Conservation (phyloP, 2,113 vertebrate species). For the Nannobrachium achirus region DNA sequence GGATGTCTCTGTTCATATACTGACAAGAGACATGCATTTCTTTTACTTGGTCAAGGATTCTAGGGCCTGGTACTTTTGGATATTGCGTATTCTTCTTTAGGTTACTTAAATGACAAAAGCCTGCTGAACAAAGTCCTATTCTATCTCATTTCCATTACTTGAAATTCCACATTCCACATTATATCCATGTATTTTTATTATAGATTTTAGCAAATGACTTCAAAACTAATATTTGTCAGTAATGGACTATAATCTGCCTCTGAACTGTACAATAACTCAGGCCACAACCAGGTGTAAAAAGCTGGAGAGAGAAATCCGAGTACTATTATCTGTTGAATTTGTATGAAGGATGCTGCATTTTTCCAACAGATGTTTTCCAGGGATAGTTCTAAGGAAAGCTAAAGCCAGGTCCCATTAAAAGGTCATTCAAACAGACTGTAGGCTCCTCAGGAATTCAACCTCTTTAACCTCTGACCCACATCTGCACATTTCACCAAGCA, state of each 20-base stretch:
- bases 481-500: constrained; percentile 40
- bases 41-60: constrained; percentile 38
- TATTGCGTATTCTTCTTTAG: constrained; percentile 23
- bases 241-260: constrained; percentile 4
- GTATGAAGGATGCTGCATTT: constrained; percentile 45
- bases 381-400: constrained; percentile 48
- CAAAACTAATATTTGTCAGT: no score
- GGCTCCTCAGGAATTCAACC: constrained; percentile 58
- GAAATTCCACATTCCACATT: no score
- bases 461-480: constrained; percentile 52
- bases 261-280: constrained; percentile 36
- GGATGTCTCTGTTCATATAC: no score
- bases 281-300: constrained; percentile 36
- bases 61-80: constrained; percentile 25
- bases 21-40: constrained; percentile 18
- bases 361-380: constrained; percentile 59
- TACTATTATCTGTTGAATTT: constrained; percentile 53
- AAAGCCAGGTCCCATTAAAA: constrained; percentile 43
- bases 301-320: constrained; percentile 21
- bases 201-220: no score
- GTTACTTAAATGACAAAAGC: constrained; percentile 1
- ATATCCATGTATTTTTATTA: no score
- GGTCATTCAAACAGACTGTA: constrained; percentile 51
- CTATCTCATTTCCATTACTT: no score
- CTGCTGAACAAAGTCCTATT: no score